Evolutionary conservation across 2,797 vertebrate genomes (phyloP).

Genomic region (Rhinoraja longicauda): DNA sequence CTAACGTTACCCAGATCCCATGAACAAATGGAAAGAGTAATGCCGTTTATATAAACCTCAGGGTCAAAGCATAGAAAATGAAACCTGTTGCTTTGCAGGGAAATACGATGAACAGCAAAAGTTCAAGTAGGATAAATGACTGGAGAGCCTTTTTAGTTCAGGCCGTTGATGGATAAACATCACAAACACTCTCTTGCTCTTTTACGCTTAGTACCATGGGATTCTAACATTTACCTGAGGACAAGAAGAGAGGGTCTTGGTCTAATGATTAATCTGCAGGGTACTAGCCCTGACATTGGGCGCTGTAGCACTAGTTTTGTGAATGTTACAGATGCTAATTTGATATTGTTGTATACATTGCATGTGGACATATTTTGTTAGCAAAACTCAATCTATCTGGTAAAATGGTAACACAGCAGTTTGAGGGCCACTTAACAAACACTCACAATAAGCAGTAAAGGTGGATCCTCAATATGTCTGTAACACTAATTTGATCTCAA

Average conservation of each 20-base stretch:
- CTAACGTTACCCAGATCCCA: no score
- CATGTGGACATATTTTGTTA: no score
- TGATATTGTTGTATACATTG: no score
- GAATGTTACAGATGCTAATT: no score
- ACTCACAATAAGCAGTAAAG: no score
- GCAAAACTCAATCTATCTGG: no score
- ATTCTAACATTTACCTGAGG: background rate
- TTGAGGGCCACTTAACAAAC: no score
- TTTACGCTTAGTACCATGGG: background rate
- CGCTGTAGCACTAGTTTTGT: no score
- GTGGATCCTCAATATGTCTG: no score
- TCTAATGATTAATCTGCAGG: background rate
- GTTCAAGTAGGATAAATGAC: background rate
- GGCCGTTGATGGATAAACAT: background rate
- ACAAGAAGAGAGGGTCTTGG: background rate
- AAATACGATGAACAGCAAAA: background rate
- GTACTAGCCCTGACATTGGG: no score
- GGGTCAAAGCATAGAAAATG: background rate
- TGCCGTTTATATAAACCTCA: background rate
- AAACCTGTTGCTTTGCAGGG: background rate
- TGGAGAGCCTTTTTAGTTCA: background rate
- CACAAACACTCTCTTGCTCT: background rate
- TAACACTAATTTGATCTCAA: no score
- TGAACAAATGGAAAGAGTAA: background rate
- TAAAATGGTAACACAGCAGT: no score